Percentiles rank a stretch among this genome's conserved stretches.
These are phyloP conservation scores for Megatriorchis doriae DNA, from an alignment of 2,113 vertebrate species.

Conservation along the genomic window DNA sequence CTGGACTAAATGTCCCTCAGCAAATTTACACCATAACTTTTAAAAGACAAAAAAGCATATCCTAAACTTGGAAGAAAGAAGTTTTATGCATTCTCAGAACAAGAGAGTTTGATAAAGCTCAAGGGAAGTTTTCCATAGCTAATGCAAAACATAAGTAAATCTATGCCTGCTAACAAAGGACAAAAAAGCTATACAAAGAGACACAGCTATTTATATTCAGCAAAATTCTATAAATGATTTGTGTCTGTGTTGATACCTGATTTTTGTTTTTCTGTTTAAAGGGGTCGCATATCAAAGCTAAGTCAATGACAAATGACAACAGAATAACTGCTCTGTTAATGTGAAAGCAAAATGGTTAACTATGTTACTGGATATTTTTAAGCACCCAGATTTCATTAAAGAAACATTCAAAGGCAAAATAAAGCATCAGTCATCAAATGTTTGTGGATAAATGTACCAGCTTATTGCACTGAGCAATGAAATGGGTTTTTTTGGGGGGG, in stretches of 20 bases:
- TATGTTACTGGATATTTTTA: slow-evolving; percentile 45
- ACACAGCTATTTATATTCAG: background rate
- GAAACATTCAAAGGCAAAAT: slow-evolving; percentile 63
- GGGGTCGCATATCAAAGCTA: background rate
- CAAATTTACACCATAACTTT: slow-evolving; percentile 32
- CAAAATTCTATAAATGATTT: background rate
- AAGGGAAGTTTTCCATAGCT: slow-evolving; percentile 12
- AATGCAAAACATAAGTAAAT: slow-evolving; percentile 21
- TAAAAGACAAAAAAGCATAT: slow-evolving; percentile 15
- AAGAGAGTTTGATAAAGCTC: slow-evolving; percentile 21
- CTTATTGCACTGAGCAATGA: slow-evolving; percentile 30
- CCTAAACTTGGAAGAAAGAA: background rate
- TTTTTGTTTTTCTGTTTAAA: background rate
- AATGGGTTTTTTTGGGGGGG: background rate
- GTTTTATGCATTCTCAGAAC: background rate
- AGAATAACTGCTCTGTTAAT: slow-evolving; percentile 17
- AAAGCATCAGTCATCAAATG: slow-evolving; percentile 66
- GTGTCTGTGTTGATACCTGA: background rate
- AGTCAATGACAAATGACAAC: background rate
- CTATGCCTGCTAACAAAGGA: background rate
- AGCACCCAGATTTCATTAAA: slow-evolving; percentile 51
- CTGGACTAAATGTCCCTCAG: slow-evolving; percentile 22
- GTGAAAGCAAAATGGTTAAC: slow-evolving; percentile 22
- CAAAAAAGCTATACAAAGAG: background rate
- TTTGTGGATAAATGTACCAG: slow-evolving; percentile 59